These are phyloP conservation scores for Eupeodes latifasciatus DNA, from an alignment of 2,888 invertebrate genomes.

Conservation along the genomic window DNA sequence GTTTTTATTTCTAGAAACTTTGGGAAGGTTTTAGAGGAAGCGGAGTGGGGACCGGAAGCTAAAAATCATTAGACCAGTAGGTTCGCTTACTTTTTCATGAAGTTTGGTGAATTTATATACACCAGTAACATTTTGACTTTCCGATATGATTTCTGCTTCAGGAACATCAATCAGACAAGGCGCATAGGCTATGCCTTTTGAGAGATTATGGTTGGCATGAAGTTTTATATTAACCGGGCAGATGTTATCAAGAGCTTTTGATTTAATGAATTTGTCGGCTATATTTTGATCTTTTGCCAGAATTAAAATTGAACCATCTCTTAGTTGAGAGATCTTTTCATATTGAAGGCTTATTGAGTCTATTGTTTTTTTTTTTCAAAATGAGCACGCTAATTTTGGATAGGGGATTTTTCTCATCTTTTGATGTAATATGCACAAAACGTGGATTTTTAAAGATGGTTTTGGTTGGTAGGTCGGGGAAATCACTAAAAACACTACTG, in stretches of 20 bases:
- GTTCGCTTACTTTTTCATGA: background rate
- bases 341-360: conserved; percentile 23
- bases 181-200: background rate
- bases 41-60: background rate
- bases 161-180: conserved; percentile 5
- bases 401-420: background rate
- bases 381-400: conserved; percentile 4
- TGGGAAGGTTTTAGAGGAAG: too few relatives aligned
- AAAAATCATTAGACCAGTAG: conserved; percentile 44
- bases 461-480: background rate
- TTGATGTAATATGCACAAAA: conserved; percentile 10
- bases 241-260: background rate
- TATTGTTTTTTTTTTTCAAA: background rate
- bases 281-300: conserved; percentile 6
- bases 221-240: too few relatives aligned
- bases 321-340: conserved; percentile 16
- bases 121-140: conserved; percentile 28
- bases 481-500: background rate
- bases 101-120: conserved; percentile 43
- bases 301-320: background rate
- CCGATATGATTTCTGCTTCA: conserved; percentile 26
- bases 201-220: background rate
- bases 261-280: conserved; percentile 8
- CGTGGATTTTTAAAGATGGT: conserved; percentile 1
- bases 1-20: too few relatives aligned